Percentiles rank a stretch among this genome's conserved stretches.
Evolutionary conservation across 1,140 invertebrate genomes (phyloP).

Genomic region (Antheraea pernyi): DNA sequence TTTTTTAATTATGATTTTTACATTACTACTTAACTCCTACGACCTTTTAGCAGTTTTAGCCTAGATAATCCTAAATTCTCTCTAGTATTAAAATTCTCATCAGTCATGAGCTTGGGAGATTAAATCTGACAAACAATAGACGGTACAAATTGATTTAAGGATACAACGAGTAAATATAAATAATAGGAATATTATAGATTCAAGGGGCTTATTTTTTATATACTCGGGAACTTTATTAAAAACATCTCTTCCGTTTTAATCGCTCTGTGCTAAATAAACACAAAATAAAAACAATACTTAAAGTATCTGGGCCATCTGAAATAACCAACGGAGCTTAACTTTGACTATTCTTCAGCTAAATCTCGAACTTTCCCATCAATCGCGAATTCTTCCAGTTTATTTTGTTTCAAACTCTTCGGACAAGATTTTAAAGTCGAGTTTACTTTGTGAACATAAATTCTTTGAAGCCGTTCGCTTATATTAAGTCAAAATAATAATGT

Average conservation of each 20-base stretch:
- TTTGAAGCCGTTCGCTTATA: conserved; percentile 4
- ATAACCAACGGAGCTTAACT: conserved; percentile 2
- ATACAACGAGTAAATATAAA: too few species aligned
- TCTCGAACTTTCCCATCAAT: neutral
- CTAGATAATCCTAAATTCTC: too few species aligned
- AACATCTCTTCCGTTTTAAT: neutral
- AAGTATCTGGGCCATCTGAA: neutral
- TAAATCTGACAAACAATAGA: too few species aligned
- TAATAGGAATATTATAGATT: too few species aligned
- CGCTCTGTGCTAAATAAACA: neutral
- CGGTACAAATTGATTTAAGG: too few species aligned
- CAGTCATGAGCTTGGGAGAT: too few species aligned
- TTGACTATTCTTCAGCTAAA: neutral
- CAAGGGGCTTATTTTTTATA: too few species aligned
- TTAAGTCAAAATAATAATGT: neutral
- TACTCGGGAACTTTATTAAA: neutral
- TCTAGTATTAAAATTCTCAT: too few species aligned
- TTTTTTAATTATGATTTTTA: too few species aligned
- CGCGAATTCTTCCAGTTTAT: neutral
- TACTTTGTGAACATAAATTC: conserved; percentile 8
- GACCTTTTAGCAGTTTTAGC: too few species aligned
- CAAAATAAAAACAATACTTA: neutral
- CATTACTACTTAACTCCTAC: too few species aligned
- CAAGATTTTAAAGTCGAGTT: conserved; percentile 10
- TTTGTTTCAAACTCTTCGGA: conserved; percentile 4